A percentile compares a stretch with the other conserved stretches of the same genome.
These are phyloP conservation scores for Acanthurus tractus DNA, from an alignment of 2,797 vertebrate species.

Conservation along the genomic window DNA sequence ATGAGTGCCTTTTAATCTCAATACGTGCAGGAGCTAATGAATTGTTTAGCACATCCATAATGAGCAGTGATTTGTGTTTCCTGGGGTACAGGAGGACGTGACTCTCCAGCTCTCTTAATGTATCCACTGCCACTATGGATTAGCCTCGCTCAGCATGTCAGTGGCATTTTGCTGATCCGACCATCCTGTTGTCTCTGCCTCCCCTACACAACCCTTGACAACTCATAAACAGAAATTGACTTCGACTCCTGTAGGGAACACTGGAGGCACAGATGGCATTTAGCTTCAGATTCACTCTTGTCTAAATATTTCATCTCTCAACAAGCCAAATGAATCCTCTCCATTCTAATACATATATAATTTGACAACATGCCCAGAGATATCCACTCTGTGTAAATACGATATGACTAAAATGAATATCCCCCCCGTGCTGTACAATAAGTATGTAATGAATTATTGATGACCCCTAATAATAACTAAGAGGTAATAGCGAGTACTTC, in stretches of 20 bases:
- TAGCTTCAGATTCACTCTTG: conserved; percentile 78
- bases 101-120: conserved; percentile 72
- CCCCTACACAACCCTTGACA: conserved; percentile 72
- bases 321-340: conserved; percentile 79
- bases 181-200: conserved; percentile 71
- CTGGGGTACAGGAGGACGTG: conserved; percentile 66
- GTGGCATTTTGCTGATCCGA: conserved; percentile 78
- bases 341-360: conserved; percentile 80
- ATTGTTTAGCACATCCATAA: conserved; percentile 74
- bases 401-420: conserved; percentile 73
- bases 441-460: conserved; percentile 75
- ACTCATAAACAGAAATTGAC: conserved; percentile 83
- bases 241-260: conserved; percentile 80
- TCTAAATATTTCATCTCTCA: conserved; percentile 84
- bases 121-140: conserved; percentile 76
- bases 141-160: conserved; percentile 75
- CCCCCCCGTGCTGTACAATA: conserved; percentile 65
- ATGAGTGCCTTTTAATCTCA: conserved; percentile 61
- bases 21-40: conserved; percentile 63
- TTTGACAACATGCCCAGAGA: conserved; percentile 76
- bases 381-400: conserved; percentile 70
- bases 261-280: conserved; percentile 82
- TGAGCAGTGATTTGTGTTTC: conserved; percentile 77
- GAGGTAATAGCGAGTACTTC: conserved; percentile 67
- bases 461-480: conserved; percentile 75